Evolutionary conservation across 2,113 vertebrate species (phyloP).

Genomic region (Barnardius zonarius): DNA sequence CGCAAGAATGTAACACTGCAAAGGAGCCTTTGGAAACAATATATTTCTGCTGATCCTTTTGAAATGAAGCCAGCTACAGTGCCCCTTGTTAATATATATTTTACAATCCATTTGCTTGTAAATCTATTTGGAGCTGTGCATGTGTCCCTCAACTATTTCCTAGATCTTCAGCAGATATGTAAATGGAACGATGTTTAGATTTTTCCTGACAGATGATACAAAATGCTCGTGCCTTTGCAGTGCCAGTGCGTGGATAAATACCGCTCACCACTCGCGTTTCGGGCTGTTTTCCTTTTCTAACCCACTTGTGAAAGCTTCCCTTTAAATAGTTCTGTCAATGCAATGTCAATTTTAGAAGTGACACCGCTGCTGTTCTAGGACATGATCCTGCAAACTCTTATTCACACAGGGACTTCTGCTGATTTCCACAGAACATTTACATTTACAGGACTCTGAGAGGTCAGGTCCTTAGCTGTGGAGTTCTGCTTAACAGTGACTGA

Average conservation of each 20-base stretch:
- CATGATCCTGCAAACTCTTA: neutral
- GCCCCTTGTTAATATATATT: conserved; percentile 63
- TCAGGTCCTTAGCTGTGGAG: neutral
- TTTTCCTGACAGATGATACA: conserved; percentile 58
- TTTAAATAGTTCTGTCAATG: conserved; percentile 56
- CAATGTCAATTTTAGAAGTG: conserved; percentile 13
- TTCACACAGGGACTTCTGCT: neutral
- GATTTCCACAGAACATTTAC: neutral
- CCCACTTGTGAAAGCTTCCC: neutral
- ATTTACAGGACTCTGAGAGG: neutral
- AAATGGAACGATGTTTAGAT: conserved; percentile 26
- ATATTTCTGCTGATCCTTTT: conserved; percentile 55
- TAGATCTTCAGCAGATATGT: conserved; percentile 34
- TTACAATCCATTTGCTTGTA: conserved; percentile 54
- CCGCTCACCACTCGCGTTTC: neutral
- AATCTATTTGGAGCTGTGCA: conserved; percentile 37
- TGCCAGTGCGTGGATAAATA: conserved; percentile 17
- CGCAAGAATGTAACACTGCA: conserved; percentile 2
- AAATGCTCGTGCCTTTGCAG: conserved; percentile 39
- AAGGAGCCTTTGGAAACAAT: conserved; percentile 44
- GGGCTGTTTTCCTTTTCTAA: conserved; percentile 49
- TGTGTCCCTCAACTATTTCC: conserved; percentile 38
- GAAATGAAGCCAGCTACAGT: conserved; percentile 63
- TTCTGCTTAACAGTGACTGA: neutral
- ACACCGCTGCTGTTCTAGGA: conserved; percentile 5